phyloP scores from a whole-genome alignment of 2,113 vertebrate genomes.

The Rhadina sibilatrix region DNA sequence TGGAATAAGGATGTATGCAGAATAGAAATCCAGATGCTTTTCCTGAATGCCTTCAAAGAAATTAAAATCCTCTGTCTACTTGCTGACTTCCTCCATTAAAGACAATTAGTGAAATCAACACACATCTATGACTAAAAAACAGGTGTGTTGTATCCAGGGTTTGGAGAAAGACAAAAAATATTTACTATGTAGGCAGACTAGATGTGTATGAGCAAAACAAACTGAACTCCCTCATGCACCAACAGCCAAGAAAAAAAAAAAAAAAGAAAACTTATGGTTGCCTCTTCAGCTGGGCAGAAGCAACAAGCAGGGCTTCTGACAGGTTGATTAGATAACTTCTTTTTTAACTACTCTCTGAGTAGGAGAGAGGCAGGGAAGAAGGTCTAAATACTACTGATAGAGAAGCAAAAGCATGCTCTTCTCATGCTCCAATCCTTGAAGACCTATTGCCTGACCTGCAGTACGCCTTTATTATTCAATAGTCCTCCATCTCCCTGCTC shows the following conservation, averaged over 20 bases:
- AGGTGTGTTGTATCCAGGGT: neutral
- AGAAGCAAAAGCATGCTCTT: neutral
- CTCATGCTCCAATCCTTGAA: neutral
- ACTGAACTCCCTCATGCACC: neutral
- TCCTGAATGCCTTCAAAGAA: neutral
- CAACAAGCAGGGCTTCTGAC: neutral
- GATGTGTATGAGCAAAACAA: neutral
- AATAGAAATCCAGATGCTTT: neutral
- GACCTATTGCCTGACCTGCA: neutral
- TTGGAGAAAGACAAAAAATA: neutral
- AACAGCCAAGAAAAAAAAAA: neutral
- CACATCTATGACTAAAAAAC: neutral
- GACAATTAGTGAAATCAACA: neutral
- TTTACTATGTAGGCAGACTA: neutral
- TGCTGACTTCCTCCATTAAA: neutral
- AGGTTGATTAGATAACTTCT: neutral
- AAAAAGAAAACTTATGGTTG: neutral
- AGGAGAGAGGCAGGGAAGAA: neutral
- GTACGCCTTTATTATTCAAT: neutral
- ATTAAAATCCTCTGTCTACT: slow-evolving; percentile 4
- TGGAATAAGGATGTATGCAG: neutral
- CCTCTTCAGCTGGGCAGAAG: neutral
- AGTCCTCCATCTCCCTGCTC: neutral
- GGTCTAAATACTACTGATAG: neutral
- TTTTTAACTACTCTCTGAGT: neutral